Evolutionary conservation across 2,113 vertebrate species (phyloP), one percentile per base, ranked within the genome.

Genomic region (Abramis brama): DNA sequence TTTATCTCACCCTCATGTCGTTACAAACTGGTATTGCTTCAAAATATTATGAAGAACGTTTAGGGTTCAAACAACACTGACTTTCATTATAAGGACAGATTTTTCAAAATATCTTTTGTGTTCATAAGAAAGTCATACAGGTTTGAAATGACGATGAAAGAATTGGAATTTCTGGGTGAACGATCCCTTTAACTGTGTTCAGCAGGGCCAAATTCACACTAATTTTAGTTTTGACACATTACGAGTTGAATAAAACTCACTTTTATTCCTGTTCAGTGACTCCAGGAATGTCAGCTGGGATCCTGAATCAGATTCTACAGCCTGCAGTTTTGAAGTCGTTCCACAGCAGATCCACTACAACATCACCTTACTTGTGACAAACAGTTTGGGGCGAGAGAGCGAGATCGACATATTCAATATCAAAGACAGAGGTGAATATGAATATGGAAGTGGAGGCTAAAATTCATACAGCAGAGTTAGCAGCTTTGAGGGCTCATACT

Each of bases 371-470:
- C 43, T 76, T 87, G 91, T 91, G 59, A 90, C 57, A n/a, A 86
- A 91, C 86, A 45, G 57, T 78, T 88, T 94, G 73, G 93, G 93
- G 43, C 87, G 88, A 79, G 91, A 87, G 82, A 85, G n/a, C 0
- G 88, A 86, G 64, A 82, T n/a, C 85, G 81, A 90, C 84, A 86
- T 81, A 64, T 94, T 94, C 87, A 92, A 87, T 77, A 85, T 93
- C 86, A 90, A 87, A 71, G 88, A 94, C n/a, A 90, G 91, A 88
- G 92, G 93, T 94, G 79, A 87, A 74, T 70, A 60, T 60, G 25
- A 23, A 36, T 21, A 33, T 60, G 74, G 4, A 82, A 43, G 50
- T 27, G 30, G 5, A 15, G 23, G 23, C 3, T 25, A 25, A 15
- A 64, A 33, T 77, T 33, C 39, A 33, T 47, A 27, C 19, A 21